Evolutionary conservation across 2,888 invertebrate species (phyloP), one percentile per base, ranked within the genome.

Genomic region (Himalopsyche japonica): DNA sequence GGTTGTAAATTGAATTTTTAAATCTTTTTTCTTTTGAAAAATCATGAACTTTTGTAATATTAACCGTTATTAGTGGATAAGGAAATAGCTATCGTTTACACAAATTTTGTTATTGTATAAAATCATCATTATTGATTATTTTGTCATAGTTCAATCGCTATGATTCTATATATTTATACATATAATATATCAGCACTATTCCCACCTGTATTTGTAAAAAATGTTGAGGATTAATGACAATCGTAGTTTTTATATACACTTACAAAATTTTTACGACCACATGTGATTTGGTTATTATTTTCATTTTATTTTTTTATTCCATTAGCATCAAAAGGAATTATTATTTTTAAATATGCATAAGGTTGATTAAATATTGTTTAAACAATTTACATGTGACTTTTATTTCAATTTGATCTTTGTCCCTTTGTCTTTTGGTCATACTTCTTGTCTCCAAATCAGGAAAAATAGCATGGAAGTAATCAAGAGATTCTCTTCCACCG

Each of bases 241-340:
- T 87, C 87, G 83, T 87, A 87, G 86, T 81, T 86, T 86, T 83
- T 86, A 86, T 83, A 85, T 86, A 84, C 83, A 84, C 83, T 81
- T 82, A 82, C 81, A 82, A 85, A 84, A 78, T 86, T 81, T 86
- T 83, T 87, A 27, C 70, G 27, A 87, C 82, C 84, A 82, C 83
- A 82, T 85, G 84, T 87, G 86, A 87, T 86, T 85, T 84, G 85
- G 86, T 87, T 87, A 82, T 79, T 87, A 48, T 84, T 85, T 86
- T 80, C 49, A 27, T 86, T 85, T 84, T 76, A 82, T 85, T 83
- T 86, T 82, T 86, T 77, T 85, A 83, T 49, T 84, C 57, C 81
- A 78, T 84, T 84, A 76, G 81, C 82, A 87, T 85, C 84, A 86
- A 86, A 81, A 81, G 24, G 57, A 81, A 57, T 81, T 78, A 70